Percentiles rank a stretch among this genome's conserved stretches.
These are phyloP conservation scores for Enteromius afrohamiltoni DNA, from an alignment of 2,797 vertebrate genomes.

Conservation along the genomic window DNA sequence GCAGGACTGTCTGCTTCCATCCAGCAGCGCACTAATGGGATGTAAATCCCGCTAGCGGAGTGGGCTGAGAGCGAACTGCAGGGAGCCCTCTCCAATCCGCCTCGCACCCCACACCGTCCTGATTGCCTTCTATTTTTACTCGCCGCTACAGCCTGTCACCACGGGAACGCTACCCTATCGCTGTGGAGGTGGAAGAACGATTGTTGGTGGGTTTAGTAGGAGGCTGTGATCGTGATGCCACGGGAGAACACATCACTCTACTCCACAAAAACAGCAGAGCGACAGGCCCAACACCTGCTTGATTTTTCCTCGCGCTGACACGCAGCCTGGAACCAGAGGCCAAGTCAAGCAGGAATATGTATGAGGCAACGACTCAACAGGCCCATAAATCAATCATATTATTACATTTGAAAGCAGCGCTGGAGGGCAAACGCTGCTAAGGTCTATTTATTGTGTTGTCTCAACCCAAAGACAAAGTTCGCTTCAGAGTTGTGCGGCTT, in stretches of 20 bases:
- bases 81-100: conserved; percentile 77
- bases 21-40: conserved; percentile 67
- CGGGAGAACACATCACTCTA: conserved; percentile 58
- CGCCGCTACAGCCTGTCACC: conserved; percentile 81
- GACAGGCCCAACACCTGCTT: conserved; percentile 65
- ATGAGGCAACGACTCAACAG: conserved; percentile 62
- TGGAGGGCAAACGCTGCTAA: conserved; percentile 58
- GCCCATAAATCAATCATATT: conserved; percentile 71
- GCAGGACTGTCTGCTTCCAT: conserved; percentile 40
- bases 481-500: background rate
- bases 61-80: conserved; percentile 75
- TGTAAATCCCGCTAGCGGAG: conserved; percentile 61
- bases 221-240: conserved; percentile 66
- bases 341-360: conserved; percentile 64
- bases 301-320: conserved; percentile 59
- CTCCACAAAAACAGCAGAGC: conserved; percentile 65
- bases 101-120: conserved; percentile 77
- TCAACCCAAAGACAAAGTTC: conserved; percentile 22
- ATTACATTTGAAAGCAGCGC: conserved; percentile 64
- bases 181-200: conserved; percentile 69
- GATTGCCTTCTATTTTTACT: conserved; percentile 88
- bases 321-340: conserved; percentile 52
- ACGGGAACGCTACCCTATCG: conserved; percentile 77
- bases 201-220: conserved; percentile 49
- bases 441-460: conserved; percentile 60